Evolutionary conservation across 2,888 invertebrate species (phyloP).

Genomic region (Xestia xanthographa): DNA sequence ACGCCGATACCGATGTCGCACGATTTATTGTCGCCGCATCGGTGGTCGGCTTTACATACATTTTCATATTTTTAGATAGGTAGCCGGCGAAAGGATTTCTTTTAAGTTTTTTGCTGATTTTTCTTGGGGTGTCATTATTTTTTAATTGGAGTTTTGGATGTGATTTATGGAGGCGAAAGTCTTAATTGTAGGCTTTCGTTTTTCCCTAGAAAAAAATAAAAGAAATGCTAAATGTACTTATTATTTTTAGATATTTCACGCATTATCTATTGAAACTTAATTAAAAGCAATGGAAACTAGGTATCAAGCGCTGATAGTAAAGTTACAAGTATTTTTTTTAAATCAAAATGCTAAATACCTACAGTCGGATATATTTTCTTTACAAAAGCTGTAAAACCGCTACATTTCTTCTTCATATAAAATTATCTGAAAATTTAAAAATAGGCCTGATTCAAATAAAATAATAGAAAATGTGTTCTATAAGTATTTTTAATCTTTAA

Average conservation of each 20-base stretch:
- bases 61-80: slow-evolving; percentile 83
- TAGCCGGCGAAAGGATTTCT: slow-evolving; percentile 78
- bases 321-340: too few species aligned
- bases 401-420: neutral
- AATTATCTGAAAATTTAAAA: neutral
- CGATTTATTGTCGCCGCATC: slow-evolving; percentile 86
- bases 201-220: too few species aligned
- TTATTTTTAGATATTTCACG: neutral
- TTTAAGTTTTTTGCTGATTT: slow-evolving; percentile 61
- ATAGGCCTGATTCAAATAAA: neutral
- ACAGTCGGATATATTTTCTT: neutral
- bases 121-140: slow-evolving; percentile 40
- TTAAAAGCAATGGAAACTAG: neutral
- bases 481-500: neutral
- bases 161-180: slow-evolving; percentile 45
- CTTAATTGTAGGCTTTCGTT: neutral
- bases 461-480: neutral
- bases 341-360: too few species aligned
- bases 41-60: slow-evolving; percentile 86
- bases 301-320: too few species aligned
- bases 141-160: slow-evolving; percentile 53
- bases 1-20: slow-evolving; percentile 83
- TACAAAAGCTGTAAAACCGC: neutral
- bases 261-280: neutral
- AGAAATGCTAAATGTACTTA: neutral